Evolutionary conservation across 1,140 invertebrate genomes (phyloP).

Genomic region (Onthophagus taurus): DNA sequence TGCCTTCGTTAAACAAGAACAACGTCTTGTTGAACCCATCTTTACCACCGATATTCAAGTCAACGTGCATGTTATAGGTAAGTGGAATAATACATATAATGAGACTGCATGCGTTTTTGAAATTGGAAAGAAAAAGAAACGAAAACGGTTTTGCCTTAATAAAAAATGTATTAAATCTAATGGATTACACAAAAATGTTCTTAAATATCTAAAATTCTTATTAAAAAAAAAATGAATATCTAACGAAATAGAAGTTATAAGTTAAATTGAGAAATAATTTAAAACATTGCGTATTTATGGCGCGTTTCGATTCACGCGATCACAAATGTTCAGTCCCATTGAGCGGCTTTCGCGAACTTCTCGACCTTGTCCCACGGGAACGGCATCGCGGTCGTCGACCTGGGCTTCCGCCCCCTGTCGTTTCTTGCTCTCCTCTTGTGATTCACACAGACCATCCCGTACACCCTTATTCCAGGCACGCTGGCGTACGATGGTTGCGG

Average conservation of each 20-base stretch:
- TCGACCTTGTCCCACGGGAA: slow-evolving; percentile 66
- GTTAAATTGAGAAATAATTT: no score
- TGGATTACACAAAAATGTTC: no score
- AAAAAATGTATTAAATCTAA: no score
- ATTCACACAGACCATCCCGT: slow-evolving; percentile 84
- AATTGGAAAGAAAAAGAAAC: no score
- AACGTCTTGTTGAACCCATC: slow-evolving; percentile 92
- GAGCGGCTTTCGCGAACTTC: slow-evolving; percentile 48
- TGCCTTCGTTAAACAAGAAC: slow-evolving; percentile 82
- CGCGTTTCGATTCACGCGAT: neutral
- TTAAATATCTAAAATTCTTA: no score
- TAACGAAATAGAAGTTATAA: no score
- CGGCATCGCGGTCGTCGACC: slow-evolving; percentile 42
- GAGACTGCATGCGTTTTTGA: no score
- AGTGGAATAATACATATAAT: no score
- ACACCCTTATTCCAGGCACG: slow-evolving; percentile 83
- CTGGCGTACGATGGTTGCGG: slow-evolving; percentile 88
- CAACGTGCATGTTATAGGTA: slow-evolving; percentile 86
- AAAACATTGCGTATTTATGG: no score
- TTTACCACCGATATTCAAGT: slow-evolving; percentile 91
- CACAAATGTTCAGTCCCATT: slow-evolving; percentile 43
- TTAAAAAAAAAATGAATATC: no score
- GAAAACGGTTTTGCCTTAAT: no score
- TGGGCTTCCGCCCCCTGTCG: slow-evolving; percentile 42
- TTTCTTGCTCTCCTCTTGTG: slow-evolving; percentile 40